Conservation (phyloP, 2,888 invertebrate species). For the Hypselothyrea guttata region DNA sequence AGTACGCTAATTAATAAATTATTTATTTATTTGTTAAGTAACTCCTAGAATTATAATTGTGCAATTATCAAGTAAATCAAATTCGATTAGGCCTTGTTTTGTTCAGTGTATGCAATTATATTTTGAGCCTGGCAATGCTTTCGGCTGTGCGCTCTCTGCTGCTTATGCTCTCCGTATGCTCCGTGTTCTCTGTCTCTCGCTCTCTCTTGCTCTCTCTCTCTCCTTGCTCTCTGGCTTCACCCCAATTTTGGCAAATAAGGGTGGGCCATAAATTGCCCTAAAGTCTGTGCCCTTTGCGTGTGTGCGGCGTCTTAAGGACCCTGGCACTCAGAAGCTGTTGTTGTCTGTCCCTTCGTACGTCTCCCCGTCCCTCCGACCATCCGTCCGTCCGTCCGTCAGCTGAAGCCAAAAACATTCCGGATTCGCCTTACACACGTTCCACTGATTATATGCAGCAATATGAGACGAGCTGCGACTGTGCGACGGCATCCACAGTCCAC, state of each 20-base stretch:
- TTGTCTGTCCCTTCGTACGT: too few relatives aligned
- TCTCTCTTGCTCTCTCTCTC: conserved; percentile 13
- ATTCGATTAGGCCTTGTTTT: too few relatives aligned
- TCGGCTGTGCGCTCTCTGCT: not conserved
- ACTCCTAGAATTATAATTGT: too few relatives aligned
- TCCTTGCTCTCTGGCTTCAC: conserved; percentile 33
- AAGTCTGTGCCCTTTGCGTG: conserved; percentile 24
- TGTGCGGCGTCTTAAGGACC: conserved; percentile 43
- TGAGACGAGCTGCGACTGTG: conserved; percentile 5
- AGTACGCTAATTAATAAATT: too few relatives aligned
- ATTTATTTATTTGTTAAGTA: too few relatives aligned
- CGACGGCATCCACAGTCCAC: conserved; percentile 46
- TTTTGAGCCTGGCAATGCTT: conserved; percentile 33
- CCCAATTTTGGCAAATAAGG: conserved; percentile 45
- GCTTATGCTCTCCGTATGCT: too few relatives aligned
- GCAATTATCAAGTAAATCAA: too few relatives aligned
- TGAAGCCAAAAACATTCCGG: conserved; percentile 32
- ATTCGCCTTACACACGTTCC: conserved; percentile 41
- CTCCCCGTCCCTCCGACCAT: too few relatives aligned
- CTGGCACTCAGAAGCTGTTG: conserved; percentile 34
- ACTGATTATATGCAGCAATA: conserved; percentile 1
- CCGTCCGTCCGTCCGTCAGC: too few relatives aligned
- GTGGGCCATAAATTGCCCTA: conserved; percentile 41
- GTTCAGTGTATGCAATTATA: conserved; percentile 19
- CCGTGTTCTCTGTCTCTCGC: too few relatives aligned